Evolutionary conservation across 2,113 vertebrate genomes (phyloP), one percentile per base, ranked within the genome.

Genomic region (Pachyramphus minor): DNA sequence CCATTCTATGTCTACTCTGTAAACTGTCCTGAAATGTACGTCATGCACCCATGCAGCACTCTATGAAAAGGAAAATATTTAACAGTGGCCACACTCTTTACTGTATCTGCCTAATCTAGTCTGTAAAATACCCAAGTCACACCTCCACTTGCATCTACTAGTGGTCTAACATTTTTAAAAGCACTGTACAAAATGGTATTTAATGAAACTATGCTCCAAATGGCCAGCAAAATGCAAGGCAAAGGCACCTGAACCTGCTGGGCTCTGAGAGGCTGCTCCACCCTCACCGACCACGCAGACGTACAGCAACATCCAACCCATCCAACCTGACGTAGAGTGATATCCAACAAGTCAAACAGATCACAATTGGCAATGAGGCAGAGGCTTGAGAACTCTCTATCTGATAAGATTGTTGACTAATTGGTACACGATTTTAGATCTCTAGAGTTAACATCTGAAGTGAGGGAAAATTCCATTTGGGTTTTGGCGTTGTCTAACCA

Each of bases 21-120:
- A 81, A 89, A 55, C 16, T 8, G 7, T 30, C 30, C 56, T 81
- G n/a, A 92, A 76, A 84, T 8, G 2, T 7, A 9, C 15, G 35
- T 27, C 60, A 55, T 2, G 6, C 6, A 23, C 20, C 27, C 37
- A 58, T 4, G 15, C 1, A 44, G 12, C 28, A 74, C 0, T 31
- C 5, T n/a, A 8, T 60, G 31, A 72, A 86, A 83, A 69, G 9
- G 64, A 62, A 68, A 77, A n/a, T 31, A 69, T 2, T 77, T 49
- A 66, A 62, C 5, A 23, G 17, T 53, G 23, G n/a, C 23, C 47
- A 84, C 0, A 8, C 3, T 86, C n/a, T 45, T 67, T 39, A 69
- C 23, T 18, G 7, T 15, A 75, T 50, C 35, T 90, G 71, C 21
- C 45, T 59, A 52, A 77, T 6, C 20, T 9, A 76, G 21, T 15